Base-by-base conservation (phyloP, 2,888 invertebrate species). In the Monopis laevigella region DNA sequence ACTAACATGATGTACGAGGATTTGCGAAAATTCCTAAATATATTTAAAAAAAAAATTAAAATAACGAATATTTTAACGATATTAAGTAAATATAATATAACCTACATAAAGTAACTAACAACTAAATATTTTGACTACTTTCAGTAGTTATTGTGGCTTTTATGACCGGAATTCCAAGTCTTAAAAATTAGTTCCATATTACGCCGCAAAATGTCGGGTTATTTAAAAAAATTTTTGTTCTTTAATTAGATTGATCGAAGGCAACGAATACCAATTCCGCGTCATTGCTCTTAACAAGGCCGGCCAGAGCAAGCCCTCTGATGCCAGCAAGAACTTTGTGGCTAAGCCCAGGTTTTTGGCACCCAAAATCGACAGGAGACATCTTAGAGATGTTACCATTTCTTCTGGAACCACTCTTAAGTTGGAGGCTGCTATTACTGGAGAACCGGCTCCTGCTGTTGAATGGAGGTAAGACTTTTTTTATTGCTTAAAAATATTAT, bases 261-360 rank as follows among this genome's bases (percentile, higher is more conserved):
- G 97, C 51, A 94, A 95, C 64, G 96, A 97, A 62, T 97, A 96
- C 67, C 96, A 97, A 70, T 98, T 98, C 88, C 88, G 98, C 19
- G 90, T 98, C 19, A 87, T 95, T 50, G 98, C 98, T 6, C 83
- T 97, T 41, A 99, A 99, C 77, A 93, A 94, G 65, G 96, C 94
- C 7, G 99, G 99, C 0, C 89, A 88, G 60, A 93, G 97, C 55
- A 93, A 94, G 53, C 94, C 97, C 0, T 94, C 96, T 6, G 93
- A 93, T 43, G 82, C 92, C 14, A 90, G 92, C 71, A 93, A 93
- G 72, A 87, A 86, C 56, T 93, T 95, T 70, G 80, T 86, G 43
- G 93, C 93, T 41, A 93, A 93, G 62, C 93, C 94, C 1, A 84
- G 94, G 48, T 93, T 88, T 82, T 74, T 97, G 65, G 95, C 97